phyloP scores from a whole-genome alignment of 92 coral and sea anemone genomes.

The Epizoanthus illoricatus region DNA sequence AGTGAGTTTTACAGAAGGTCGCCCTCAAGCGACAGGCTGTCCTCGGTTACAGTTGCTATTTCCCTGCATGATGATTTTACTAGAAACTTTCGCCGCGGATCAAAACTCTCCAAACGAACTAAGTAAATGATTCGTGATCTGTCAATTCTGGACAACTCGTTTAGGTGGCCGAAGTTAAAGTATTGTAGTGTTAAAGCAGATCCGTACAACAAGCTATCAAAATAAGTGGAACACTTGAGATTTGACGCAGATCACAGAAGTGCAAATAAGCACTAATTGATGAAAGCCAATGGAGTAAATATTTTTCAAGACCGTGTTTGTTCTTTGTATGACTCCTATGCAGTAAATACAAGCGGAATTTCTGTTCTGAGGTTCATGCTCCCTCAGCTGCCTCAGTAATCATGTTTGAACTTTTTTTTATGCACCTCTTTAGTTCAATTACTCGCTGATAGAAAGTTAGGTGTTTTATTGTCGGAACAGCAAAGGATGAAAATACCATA shows the following conservation, averaged over 20 bases:
- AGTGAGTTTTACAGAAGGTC: conserved; percentile 37
- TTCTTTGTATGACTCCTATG: background rate
- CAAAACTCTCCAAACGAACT: background rate
- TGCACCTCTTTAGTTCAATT: conserved; percentile 40
- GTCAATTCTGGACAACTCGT: background rate
- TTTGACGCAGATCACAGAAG: conserved; percentile 23
- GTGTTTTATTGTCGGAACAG: conserved; percentile 34
- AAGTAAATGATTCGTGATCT: background rate
- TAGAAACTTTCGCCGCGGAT: background rate
- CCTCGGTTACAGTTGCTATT: background rate
- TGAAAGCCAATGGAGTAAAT: conserved; percentile 42
- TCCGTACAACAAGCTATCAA: conserved; percentile 20
- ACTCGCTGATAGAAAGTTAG: conserved; percentile 42
- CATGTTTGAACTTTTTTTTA: background rate
- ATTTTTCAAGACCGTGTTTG: conserved; percentile 25
- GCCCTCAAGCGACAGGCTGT: background rate
- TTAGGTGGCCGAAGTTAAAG: conserved; percentile 24
- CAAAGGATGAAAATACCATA: conserved; percentile 44
- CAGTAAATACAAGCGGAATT: background rate
- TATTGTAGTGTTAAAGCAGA: conserved; percentile 23
- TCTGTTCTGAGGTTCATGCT: background rate
- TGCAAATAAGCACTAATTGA: conserved; percentile 34
- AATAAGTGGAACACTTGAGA: conserved; percentile 37
- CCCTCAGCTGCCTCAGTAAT: background rate
- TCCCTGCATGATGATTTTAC: background rate